phyloP scores from a whole-genome alignment of 2,888 invertebrate species.

The Aquatica leii region DNA sequence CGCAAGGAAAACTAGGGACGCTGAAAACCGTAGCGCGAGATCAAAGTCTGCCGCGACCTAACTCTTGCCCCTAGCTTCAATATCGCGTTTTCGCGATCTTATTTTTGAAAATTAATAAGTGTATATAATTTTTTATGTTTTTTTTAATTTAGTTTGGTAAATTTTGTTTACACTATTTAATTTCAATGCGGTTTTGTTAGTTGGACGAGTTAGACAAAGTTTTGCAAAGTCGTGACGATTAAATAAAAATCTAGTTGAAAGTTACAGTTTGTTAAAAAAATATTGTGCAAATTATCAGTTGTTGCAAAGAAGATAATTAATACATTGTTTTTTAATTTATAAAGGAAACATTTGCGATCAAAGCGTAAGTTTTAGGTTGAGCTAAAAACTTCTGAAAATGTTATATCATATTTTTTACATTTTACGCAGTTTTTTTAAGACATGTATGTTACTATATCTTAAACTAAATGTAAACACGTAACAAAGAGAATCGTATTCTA shows the following conservation, averaged over 20 bases:
- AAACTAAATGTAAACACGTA: constrained; percentile 26
- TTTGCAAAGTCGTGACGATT: constrained; percentile 5
- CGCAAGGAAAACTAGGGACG: constrained; percentile 51
- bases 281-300: background rate
- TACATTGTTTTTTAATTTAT: background rate
- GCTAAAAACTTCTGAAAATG: too few relatives aligned
- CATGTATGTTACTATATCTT: too few relatives aligned
- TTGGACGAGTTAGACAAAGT: constrained; percentile 18
- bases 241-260: background rate
- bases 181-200: constrained; percentile 7
- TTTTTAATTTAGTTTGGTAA: constrained; percentile 8
- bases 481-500: constrained; percentile 24
- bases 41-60: constrained; percentile 47
- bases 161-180: background rate
- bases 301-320: background rate
- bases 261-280: constrained; percentile 4
- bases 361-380: constrained; percentile 7
- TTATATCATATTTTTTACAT: too few relatives aligned
- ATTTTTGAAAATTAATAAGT: constrained; percentile 32
- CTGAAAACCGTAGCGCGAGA: constrained; percentile 54
- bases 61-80: constrained; percentile 37
- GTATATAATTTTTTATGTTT: constrained; percentile 26
- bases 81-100: constrained; percentile 39
- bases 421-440: too few relatives aligned
- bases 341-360: background rate